Percentiles rank a stretch among this genome's conserved stretches.
phyloP scores from a whole-genome alignment of 2,113 vertebrate species.

The Dipodomys merriami region DNA sequence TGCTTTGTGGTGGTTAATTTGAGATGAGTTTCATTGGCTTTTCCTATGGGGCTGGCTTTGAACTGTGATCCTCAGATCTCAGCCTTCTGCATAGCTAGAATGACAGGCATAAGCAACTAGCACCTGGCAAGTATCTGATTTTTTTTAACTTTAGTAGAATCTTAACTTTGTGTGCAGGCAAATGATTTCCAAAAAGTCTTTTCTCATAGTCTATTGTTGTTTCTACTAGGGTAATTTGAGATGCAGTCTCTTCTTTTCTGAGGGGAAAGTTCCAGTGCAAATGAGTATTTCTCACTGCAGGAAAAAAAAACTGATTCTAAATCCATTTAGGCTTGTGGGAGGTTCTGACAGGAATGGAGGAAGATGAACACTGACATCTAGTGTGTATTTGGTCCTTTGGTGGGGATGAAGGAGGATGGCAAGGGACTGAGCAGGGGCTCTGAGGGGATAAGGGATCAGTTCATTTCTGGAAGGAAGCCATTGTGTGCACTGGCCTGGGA shows the following conservation, averaged over 20 bases:
- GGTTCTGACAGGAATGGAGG: not conserved
- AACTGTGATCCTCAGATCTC: no score
- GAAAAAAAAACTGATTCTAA: not conserved
- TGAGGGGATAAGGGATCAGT: not conserved
- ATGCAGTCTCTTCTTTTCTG: not conserved
- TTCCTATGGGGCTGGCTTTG: no score
- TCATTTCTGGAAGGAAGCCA: not conserved
- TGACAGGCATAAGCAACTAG: no score
- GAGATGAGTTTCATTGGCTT: no score
- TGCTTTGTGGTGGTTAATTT: no score
- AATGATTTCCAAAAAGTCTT: not conserved
- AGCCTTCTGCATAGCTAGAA: no score
- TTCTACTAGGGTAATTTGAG: constrained; percentile 9
- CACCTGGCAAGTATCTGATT: not conserved
- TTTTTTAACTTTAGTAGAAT: not conserved
- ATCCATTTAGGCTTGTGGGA: not conserved
- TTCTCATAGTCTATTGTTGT: not conserved
- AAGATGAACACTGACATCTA: fast-evolving
- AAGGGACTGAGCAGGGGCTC: not conserved
- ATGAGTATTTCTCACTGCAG: not conserved
- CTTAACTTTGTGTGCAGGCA: not conserved
- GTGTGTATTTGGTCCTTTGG: not conserved
- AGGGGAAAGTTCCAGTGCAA: not conserved
- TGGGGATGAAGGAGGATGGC: not conserved
- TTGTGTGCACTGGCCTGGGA: not conserved